Percentiles rank a stretch among this genome's conserved stretches.
These are phyloP conservation scores for Sphaerophoria rueppellii DNA, from an alignment of 2,888 invertebrate species.

Conservation along the genomic window DNA sequence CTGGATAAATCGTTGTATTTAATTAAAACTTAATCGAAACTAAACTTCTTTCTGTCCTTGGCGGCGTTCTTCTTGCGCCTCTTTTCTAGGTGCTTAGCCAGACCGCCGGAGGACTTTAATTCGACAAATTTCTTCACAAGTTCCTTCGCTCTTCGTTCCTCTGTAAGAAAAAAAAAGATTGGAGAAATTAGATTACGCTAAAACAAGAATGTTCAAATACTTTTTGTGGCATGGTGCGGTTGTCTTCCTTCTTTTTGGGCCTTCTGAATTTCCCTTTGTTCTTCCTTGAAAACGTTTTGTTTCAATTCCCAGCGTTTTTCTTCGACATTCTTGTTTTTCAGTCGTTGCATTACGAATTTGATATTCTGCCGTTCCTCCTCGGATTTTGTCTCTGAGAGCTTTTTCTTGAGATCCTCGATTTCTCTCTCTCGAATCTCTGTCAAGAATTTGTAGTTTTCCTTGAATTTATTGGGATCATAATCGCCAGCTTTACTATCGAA, in stretches of 20 bases:
- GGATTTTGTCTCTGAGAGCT: conserved; percentile 85
- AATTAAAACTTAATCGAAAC: conserved; percentile 77
- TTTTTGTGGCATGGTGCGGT: conserved; percentile 88
- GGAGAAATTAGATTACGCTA: background rate
- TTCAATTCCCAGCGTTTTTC: conserved; percentile 84
- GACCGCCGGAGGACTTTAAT: conserved; percentile 89
- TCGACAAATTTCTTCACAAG: conserved; percentile 91
- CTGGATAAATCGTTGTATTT: conserved; percentile 82
- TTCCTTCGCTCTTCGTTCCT: conserved; percentile 89
- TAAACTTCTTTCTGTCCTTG: conserved; percentile 81
- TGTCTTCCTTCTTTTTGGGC: conserved; percentile 87
- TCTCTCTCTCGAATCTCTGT: conserved; percentile 88
- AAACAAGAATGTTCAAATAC: conserved; percentile 82
- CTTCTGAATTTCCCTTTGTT: conserved; percentile 84
- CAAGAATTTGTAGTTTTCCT: conserved; percentile 90
- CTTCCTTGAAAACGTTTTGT: conserved; percentile 83
- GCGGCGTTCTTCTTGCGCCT: conserved; percentile 88
- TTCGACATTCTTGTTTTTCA: conserved; percentile 90
- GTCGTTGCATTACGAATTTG: conserved; percentile 87
- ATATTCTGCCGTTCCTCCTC: conserved; percentile 86
- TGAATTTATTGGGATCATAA: conserved; percentile 89
- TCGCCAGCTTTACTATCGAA: conserved; percentile 93
- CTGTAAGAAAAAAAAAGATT: conserved; percentile 83
- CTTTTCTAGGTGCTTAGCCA: conserved; percentile 91
- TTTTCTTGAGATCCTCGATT: conserved; percentile 85